phyloP scores from a whole-genome alignment of 2,888 invertebrate genomes.

The Ophioninae sp. region DNA sequence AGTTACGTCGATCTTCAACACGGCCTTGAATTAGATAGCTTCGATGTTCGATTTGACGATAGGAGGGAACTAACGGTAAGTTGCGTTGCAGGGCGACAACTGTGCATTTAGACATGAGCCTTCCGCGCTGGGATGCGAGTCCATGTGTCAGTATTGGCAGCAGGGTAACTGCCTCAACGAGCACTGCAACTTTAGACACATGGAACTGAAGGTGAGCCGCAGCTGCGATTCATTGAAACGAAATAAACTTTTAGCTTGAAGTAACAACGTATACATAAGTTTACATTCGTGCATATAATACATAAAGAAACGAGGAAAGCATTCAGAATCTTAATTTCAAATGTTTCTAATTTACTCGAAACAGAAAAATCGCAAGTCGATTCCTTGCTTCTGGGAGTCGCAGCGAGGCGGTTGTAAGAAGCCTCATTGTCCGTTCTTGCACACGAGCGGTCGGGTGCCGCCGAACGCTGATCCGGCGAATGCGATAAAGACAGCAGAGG shows the following conservation, averaged over 20 bases:
- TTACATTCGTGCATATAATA: not conserved
- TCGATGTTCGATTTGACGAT: not conserved
- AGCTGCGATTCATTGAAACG: not conserved
- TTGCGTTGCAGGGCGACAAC: constrained; percentile 85
- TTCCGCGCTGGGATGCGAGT: constrained; percentile 90
- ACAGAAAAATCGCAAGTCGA: constrained; percentile 91
- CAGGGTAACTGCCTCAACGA: constrained; percentile 90
- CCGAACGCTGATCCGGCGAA: constrained; percentile 67
- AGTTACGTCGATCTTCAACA: not conserved
- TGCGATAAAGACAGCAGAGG: constrained; percentile 72
- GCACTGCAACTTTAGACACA: constrained; percentile 91
- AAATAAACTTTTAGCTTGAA: not conserved
- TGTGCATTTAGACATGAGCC: constrained; percentile 94
- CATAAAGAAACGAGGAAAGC: not conserved
- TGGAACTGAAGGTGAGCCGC: constrained; percentile 88
- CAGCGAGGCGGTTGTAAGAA: constrained; percentile 93
- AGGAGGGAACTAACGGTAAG: not conserved
- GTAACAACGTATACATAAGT: not conserved
- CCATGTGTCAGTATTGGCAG: constrained; percentile 91
- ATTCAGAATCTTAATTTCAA: not conserved
- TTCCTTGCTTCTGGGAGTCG: constrained; percentile 93
- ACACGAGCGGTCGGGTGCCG: constrained; percentile 80
- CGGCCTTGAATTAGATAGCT: not conserved
- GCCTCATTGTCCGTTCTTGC: constrained; percentile 92
- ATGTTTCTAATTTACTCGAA: not conserved